phyloP scores from a whole-genome alignment of 2,797 vertebrate genomes.

The Zalophus californianus region DNA sequence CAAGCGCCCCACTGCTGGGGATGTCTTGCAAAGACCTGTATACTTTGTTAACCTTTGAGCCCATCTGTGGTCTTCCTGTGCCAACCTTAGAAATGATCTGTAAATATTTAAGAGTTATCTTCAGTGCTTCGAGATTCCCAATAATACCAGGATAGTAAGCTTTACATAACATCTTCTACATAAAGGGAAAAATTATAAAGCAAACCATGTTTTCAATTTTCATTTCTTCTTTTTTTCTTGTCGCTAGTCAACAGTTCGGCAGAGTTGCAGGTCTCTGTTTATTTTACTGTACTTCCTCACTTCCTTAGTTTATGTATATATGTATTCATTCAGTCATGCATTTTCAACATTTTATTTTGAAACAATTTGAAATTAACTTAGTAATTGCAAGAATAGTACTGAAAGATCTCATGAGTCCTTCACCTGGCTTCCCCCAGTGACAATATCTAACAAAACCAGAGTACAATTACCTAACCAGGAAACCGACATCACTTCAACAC shows the following conservation, averaged over 20 bases:
- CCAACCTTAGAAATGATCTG: background rate
- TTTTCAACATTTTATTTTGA: background rate
- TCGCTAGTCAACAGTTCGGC: background rate
- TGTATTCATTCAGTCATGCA: background rate
- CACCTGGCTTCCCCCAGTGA: background rate
- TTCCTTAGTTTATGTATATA: background rate
- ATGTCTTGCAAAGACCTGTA: background rate
- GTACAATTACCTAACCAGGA: background rate
- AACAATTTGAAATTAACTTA: background rate
- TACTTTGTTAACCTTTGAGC: background rate
- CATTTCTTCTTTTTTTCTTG: background rate
- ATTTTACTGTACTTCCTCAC: background rate
- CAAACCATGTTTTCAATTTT: background rate
- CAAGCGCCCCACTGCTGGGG: background rate
- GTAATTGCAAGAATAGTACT: background rate
- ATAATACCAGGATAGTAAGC: background rate
- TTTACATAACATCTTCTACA: slow-evolving; percentile 14
- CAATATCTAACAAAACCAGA: background rate
- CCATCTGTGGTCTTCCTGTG: slow-evolving; percentile 29
- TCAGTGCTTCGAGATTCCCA: background rate
- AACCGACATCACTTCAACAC: background rate
- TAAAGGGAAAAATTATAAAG: background rate
- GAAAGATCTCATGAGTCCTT: background rate
- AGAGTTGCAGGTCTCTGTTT: background rate
- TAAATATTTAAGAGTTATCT: slow-evolving; percentile 39